Conservation (phyloP, 2,113 vertebrate species). For the Macrotus californicus region DNA sequence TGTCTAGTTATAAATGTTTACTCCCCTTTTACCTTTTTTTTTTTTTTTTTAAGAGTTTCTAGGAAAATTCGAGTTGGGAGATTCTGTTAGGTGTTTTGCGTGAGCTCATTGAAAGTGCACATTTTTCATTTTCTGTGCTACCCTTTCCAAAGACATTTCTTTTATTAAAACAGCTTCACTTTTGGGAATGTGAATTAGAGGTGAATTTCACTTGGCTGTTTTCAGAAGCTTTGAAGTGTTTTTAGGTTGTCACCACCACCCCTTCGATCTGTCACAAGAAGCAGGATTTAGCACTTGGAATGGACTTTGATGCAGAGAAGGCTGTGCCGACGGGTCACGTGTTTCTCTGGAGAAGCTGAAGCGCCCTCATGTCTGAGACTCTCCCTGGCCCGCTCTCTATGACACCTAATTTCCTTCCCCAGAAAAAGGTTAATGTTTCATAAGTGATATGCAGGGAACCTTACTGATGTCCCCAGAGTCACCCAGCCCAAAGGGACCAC, state of each 20-base stretch:
- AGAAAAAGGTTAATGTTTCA: not conserved
- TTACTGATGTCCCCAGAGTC: not conserved
- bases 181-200: not conserved
- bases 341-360: not conserved
- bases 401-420: not conserved
- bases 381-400: not conserved
- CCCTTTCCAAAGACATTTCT: not conserved
- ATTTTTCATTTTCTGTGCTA: not conserved
- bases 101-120: not conserved
- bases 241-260: not conserved
- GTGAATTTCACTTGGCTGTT: not conserved
- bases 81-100: not conserved
- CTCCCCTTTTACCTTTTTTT: not conserved
- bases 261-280: not conserved
- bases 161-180: not conserved
- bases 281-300: not conserved
- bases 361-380: not conserved
- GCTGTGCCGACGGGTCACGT: not conserved
- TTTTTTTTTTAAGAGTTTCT: not conserved
- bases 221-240: not conserved
- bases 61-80: not conserved
- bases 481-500: not conserved
- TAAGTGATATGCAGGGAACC: not conserved
- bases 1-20: not conserved
- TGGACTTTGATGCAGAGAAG: not conserved